Percentiles rank a stretch among this genome's conserved stretches.
Conservation (phyloP, 1,140 invertebrate species). For the Cydia strobilella region DNA sequence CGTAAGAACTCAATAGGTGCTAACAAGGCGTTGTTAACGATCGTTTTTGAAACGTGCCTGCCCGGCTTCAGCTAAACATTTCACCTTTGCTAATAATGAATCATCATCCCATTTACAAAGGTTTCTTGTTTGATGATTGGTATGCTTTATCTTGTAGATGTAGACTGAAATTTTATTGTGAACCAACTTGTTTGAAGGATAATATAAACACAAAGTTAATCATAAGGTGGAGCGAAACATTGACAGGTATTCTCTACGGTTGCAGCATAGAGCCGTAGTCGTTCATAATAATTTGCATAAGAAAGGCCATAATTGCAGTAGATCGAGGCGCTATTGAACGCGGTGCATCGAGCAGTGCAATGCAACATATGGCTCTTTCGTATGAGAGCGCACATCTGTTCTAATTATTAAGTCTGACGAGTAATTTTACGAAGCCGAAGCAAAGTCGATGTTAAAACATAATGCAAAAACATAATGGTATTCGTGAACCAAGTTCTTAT, state of each 20-base stretch:
- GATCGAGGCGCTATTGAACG: constrained; percentile 49
- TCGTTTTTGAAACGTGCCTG: constrained; percentile 39
- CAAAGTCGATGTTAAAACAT: not conserved
- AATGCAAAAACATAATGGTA: not conserved
- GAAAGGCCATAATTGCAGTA: constrained; percentile 49
- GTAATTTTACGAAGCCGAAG: not conserved
- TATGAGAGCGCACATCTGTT: constrained; percentile 46
- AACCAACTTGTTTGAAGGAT: not conserved
- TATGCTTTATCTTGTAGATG: not conserved
- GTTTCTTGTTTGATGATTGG: not conserved
- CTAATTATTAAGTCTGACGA: constrained; percentile 32
- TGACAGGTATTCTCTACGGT: constrained; percentile 4
- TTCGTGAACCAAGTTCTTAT: not conserved
- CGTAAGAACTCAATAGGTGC: constrained; percentile 63
- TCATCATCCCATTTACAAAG: constrained; percentile 43
- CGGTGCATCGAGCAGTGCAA: constrained; percentile 33
- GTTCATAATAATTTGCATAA: constrained; percentile 49
- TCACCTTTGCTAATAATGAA: constrained; percentile 56
- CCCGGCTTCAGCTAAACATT: constrained; percentile 49
- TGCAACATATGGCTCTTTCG: constrained; percentile 44
- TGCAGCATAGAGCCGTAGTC: not conserved
- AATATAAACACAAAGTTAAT: not conserved
- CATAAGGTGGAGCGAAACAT: constrained; percentile 17
- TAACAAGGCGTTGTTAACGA: constrained; percentile 63
- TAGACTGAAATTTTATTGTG: constrained; percentile 2